Evolutionary conservation across 1,140 invertebrate species (phyloP).

Genomic region (Pachypsylla venusta): DNA sequence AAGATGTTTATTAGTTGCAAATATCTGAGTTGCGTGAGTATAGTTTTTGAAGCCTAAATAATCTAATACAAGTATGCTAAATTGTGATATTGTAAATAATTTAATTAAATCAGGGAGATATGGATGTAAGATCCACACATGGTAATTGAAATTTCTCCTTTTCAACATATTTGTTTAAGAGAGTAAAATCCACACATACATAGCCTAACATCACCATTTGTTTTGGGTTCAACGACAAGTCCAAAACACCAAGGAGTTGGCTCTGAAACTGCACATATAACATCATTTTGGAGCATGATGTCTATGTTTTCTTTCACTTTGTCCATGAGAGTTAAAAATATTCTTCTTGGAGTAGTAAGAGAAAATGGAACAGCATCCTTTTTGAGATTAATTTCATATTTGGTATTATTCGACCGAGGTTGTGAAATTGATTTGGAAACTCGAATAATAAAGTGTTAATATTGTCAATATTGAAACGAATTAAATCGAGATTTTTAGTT

Average conservation of each 20-base stretch:
- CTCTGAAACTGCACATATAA: constrained; percentile 23
- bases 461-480: not conserved
- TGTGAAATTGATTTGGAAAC: constrained; percentile 15
- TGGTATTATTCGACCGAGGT: constrained; percentile 13
- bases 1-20: not conserved
- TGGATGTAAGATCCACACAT: constrained; percentile 17
- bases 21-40: too few species aligned
- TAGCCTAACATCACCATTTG: constrained; percentile 24
- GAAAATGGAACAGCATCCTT: constrained; percentile 11
- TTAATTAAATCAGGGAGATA: too few species aligned
- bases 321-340: not conserved
- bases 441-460: constrained; percentile 17
- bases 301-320: constrained; percentile 22
- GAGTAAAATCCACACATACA: constrained; percentile 27
- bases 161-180: constrained; percentile 26
- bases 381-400: constrained; percentile 14
- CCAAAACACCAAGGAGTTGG: constrained; percentile 28
- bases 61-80: too few species aligned
- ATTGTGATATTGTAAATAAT: too few species aligned
- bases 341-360: constrained; percentile 2
- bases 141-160: constrained; percentile 20
- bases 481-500: not conserved
- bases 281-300: constrained; percentile 21
- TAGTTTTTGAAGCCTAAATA: too few species aligned
- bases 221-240: constrained; percentile 1